phyloP scores from a whole-genome alignment of 1,140 invertebrate species.

The Hetaerina americana region DNA sequence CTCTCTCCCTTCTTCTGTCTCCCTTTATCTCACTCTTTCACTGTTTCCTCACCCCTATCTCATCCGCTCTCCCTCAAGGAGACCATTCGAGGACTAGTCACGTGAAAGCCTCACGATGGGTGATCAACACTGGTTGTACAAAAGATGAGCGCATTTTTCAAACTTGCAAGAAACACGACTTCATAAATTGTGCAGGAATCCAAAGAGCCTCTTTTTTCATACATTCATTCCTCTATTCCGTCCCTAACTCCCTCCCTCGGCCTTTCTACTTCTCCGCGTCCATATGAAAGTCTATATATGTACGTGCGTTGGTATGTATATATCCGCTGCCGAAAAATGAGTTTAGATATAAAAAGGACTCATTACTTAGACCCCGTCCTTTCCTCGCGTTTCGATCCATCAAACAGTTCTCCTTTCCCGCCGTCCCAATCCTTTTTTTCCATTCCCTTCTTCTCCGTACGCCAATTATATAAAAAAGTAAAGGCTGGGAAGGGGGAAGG shows the following conservation, averaged over 20 bases:
- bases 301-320: too few relatives aligned
- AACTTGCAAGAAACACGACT: not conserved
- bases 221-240: too few relatives aligned
- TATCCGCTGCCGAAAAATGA: not conserved
- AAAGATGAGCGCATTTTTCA: not conserved
- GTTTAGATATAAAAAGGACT: not conserved
- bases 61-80: too few relatives aligned
- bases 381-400: not conserved
- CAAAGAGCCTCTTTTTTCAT: not conserved
- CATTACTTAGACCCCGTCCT: not conserved
- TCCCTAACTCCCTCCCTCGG: too few relatives aligned
- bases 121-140: not conserved
- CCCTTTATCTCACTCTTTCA: too few relatives aligned
- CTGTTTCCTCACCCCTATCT: too few relatives aligned
- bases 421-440: not conserved
- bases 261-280: too few relatives aligned
- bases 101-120: not conserved
- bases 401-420: not conserved
- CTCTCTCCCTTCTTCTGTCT: too few relatives aligned
- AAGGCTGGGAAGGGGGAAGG: not conserved
- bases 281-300: not conserved
- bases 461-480: not conserved
- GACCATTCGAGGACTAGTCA: not conserved
- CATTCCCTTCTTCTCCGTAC: not conserved
- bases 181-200: not conserved